Conservation (phyloP, 2,797 vertebrate genomes). For the Amblyopsis hoosieri region DNA sequence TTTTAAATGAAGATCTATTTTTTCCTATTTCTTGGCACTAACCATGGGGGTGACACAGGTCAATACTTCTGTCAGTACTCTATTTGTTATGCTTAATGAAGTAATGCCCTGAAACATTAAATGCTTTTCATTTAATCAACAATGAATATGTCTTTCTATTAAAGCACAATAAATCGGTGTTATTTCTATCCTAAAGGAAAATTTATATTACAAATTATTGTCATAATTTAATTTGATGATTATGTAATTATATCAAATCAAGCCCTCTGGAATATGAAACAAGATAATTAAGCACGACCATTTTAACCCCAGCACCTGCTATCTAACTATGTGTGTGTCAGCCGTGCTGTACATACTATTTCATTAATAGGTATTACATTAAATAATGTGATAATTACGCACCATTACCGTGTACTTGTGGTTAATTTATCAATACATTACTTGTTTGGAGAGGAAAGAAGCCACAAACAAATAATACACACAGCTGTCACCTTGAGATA, state of each 20-base stretch:
- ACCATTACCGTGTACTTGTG: constrained; percentile 53
- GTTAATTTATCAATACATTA: constrained; percentile 67
- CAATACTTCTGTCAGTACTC: too few species aligned
- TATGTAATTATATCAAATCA: fast-evolving
- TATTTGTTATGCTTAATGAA: too few species aligned
- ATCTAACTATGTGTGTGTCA: constrained; percentile 14
- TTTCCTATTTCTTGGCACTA: too few species aligned
- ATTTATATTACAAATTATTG: too few species aligned
- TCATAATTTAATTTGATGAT: too few species aligned
- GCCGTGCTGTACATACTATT: constrained; percentile 18
- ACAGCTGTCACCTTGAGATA: constrained; percentile 31
- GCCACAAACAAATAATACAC: constrained; percentile 42
- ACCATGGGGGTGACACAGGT: too few species aligned
- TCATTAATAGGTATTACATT: constrained; percentile 47
- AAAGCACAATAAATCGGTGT: too few species aligned
- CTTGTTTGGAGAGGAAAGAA: constrained; percentile 60
- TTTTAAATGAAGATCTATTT: too few species aligned
- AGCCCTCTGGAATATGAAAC: not conserved
- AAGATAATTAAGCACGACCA: constrained; percentile 9
- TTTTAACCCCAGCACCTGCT: constrained; percentile 10
- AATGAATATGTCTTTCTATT: too few species aligned
- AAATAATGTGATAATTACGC: constrained; percentile 53
- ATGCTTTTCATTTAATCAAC: too few species aligned
- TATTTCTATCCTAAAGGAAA: too few species aligned
- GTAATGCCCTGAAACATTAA: too few species aligned